A percentile compares a stretch with the other conserved stretches of the same genome.
Conservation (phyloP, 2,797 vertebrate genomes). For the Enteromius treurensis region DNA sequence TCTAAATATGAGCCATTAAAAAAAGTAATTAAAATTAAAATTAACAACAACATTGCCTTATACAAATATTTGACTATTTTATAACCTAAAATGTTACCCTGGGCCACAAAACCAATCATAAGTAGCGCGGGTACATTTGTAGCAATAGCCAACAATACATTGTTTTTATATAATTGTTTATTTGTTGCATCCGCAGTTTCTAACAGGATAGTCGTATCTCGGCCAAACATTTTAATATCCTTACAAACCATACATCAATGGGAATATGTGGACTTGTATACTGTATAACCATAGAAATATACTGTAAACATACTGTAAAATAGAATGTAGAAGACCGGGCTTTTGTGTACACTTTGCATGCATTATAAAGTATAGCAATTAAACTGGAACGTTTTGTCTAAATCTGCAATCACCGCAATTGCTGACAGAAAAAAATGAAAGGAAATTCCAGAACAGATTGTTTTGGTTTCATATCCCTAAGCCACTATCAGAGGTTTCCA, state of each 20-base stretch:
- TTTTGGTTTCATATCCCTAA: not conserved
- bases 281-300: not conserved
- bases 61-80: not conserved
- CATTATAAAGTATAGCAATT: too few species aligned
- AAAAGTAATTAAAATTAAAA: too few species aligned
- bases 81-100: not conserved
- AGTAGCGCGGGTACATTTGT: not conserved
- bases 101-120: not conserved
- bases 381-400: not conserved
- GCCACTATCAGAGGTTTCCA: not conserved
- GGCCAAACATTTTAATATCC: too few species aligned
- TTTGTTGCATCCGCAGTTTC: too few species aligned
- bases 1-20: too few species aligned
- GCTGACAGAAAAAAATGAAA: not conserved
- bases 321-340: not conserved
- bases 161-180: too few species aligned
- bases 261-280: not conserved
- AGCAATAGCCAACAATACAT: too few species aligned
- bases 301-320: not conserved
- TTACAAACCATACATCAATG: not conserved
- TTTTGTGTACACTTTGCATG: not conserved
- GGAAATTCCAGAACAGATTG: slow-evolving; percentile 1
- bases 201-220: too few species aligned
- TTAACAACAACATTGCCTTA: not conserved
- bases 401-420: not conserved